Conservation (phyloP, 2,888 invertebrate genomes). For the Aporophyla lueneburgensis region DNA sequence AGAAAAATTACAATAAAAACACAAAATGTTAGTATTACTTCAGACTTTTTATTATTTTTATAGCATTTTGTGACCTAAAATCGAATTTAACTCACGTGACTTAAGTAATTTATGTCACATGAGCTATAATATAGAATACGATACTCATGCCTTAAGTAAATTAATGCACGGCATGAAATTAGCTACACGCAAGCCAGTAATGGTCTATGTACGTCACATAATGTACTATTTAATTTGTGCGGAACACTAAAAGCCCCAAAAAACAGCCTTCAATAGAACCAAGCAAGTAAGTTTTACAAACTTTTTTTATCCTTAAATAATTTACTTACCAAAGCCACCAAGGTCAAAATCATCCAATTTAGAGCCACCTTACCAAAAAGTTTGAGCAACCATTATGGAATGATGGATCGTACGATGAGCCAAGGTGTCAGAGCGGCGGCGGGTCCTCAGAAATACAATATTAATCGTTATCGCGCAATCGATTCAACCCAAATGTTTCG, state of each 20-base stretch:
- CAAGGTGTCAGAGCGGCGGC: constrained; percentile 84
- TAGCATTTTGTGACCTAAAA: too few species aligned
- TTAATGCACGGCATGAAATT: too few species aligned
- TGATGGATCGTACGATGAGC: constrained; percentile 82
- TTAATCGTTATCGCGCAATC: constrained; percentile 82
- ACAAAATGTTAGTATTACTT: neutral
- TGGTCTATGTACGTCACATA: too few species aligned
- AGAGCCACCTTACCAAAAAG: constrained; percentile 56
- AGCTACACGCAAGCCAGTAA: too few species aligned
- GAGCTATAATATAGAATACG: too few species aligned
- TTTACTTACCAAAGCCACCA: neutral
- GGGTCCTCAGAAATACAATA: constrained; percentile 82
- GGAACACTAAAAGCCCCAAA: neutral
- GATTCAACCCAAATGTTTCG: constrained; percentile 78
- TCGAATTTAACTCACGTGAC: too few species aligned
- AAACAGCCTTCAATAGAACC: neutral
- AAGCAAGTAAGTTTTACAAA: neutral
- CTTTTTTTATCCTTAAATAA: neutral
- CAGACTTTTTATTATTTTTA: neutral
- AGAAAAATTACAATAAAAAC: neutral
- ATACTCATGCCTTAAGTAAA: too few species aligned
- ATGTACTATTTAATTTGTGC: neutral
- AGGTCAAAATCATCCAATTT: neutral
- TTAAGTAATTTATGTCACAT: too few species aligned
- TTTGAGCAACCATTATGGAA: constrained; percentile 78